These are phyloP conservation scores for Enteromius trimaculatus DNA, from an alignment of 2,797 vertebrate species.

Conservation along the genomic window DNA sequence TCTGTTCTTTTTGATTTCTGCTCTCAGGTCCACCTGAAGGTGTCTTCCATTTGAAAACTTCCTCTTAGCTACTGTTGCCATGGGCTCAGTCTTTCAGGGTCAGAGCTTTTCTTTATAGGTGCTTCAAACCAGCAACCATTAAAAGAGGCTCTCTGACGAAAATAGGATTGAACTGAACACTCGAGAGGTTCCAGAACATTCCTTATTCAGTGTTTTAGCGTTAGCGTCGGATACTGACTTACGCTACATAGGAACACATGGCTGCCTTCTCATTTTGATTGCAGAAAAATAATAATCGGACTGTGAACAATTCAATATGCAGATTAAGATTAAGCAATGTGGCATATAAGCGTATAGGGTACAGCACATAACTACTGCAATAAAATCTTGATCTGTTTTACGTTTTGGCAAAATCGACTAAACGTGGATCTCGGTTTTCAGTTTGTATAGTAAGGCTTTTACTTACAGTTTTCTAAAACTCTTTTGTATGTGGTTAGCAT, in stretches of 20 bases:
- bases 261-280: conserved; percentile 28
- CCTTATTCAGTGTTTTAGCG: not conserved
- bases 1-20: conserved; percentile 30
- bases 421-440: not conserved
- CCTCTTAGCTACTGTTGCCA: conserved; percentile 59
- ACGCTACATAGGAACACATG: not conserved
- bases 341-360: not conserved
- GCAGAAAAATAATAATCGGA: conserved; percentile 34
- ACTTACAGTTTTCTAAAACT: too few relatives aligned
- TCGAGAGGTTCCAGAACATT: conserved; percentile 8
- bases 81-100: conserved; percentile 52
- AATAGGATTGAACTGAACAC: conserved; percentile 40
- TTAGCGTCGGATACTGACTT: not conserved
- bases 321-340: conserved; percentile 1
- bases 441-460: too few relatives aligned
- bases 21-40: not conserved
- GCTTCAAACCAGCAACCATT: conserved; percentile 19
- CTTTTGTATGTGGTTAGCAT: too few relatives aligned
- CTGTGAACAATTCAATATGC: not conserved
- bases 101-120: conserved; percentile 40
- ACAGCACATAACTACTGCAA: not conserved
- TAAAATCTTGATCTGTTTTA: not conserved
- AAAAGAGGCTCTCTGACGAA: conserved; percentile 34
- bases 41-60: conserved; percentile 32
- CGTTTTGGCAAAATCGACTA: not conserved